These are phyloP conservation scores for Syrphus vitripennis DNA, from an alignment of 2,888 invertebrate species.

Conservation along the genomic window DNA sequence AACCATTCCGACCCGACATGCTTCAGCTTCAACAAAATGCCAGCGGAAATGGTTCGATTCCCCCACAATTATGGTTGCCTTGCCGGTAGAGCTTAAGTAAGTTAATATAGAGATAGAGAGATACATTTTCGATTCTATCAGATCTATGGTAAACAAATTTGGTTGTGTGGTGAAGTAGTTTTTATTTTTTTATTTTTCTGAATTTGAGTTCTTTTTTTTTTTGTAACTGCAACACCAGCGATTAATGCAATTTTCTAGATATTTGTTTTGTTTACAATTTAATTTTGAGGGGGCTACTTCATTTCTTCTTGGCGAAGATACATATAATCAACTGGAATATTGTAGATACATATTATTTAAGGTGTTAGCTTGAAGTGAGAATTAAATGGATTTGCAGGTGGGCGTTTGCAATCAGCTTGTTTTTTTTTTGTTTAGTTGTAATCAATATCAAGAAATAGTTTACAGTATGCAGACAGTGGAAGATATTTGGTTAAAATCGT, in stretches of 20 bases:
- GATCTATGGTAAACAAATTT: constrained; percentile 11
- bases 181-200: neutral
- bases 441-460: constrained; percentile 32
- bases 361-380: neutral
- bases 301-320: neutral
- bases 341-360: too few relatives aligned
- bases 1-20: constrained; percentile 48
- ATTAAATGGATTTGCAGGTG: neutral
- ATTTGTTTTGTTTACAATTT: constrained; percentile 24
- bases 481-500: constrained; percentile 11
- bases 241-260: neutral
- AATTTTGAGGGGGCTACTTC: neutral
- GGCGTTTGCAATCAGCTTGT: neutral
- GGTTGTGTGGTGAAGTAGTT: neutral
- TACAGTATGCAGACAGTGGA: constrained; percentile 1
- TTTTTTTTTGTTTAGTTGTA: constrained; percentile 11
- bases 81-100: neutral
- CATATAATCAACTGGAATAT: neutral
- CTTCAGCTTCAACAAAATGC: constrained; percentile 26
- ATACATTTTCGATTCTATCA: constrained; percentile 3
- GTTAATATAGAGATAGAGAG: constrained; percentile 9
- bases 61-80: constrained; percentile 18
- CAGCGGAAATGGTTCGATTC: constrained; percentile 63
- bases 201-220: neutral
- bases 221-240: constrained; percentile 43